Evolutionary conservation across 2,113 vertebrate species (phyloP).

Genomic region (Girardinichthys multiradiatus): DNA sequence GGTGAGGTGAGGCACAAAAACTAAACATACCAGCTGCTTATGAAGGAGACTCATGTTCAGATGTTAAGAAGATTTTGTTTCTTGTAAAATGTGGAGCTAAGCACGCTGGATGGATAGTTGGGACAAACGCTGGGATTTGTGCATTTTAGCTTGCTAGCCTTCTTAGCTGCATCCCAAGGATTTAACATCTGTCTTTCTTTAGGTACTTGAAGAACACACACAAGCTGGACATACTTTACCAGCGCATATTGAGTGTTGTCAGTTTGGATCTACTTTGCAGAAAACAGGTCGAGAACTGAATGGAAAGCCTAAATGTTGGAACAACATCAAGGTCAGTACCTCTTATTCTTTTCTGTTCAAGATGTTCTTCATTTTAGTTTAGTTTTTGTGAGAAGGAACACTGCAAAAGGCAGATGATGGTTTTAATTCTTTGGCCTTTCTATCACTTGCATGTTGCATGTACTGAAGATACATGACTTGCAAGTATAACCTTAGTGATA

Average conservation of each 20-base stretch:
- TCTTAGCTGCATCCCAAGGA: no score
- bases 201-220: no score
- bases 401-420: neutral
- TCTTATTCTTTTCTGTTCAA: neutral
- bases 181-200: no score
- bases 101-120: no score
- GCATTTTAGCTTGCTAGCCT: no score
- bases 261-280: neutral
- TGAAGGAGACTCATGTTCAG: neutral
- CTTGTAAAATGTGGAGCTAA: no score
- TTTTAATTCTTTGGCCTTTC: neutral
- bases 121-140: no score
- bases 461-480: neutral
- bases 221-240: no score
- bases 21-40: neutral
- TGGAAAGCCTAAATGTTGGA: conserved; percentile 3
- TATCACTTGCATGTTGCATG: neutral
- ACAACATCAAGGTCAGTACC: neutral
- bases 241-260: neutral
- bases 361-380: neutral
- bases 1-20: neutral
- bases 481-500: neutral
- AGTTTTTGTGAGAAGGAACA: conserved; percentile 6
- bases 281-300: neutral
- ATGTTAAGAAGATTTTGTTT: neutral